Evolutionary conservation across 2,113 vertebrate genomes (phyloP).

Genomic region (Pomatorhinus ruficollis): DNA sequence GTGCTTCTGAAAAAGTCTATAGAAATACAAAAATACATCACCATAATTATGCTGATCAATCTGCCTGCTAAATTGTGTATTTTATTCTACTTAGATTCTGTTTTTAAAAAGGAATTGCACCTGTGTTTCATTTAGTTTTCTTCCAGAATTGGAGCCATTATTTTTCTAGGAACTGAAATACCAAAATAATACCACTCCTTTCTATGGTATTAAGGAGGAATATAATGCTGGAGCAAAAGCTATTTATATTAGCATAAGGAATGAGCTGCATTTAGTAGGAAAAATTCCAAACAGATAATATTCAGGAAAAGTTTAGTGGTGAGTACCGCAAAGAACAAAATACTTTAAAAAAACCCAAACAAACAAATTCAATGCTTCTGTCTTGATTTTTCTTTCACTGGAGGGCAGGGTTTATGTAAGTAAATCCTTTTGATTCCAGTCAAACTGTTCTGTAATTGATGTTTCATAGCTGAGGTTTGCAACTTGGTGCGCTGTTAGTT

Average conservation of each 20-base stretch:
- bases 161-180: constrained; percentile 1
- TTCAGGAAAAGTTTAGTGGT: background rate
- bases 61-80: background rate
- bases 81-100: background rate
- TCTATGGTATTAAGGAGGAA: background rate
- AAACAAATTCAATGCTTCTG: background rate
- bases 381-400: background rate
- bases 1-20: background rate
- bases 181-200: background rate
- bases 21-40: background rate
- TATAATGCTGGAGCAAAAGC: background rate
- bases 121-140: background rate
- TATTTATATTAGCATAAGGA: background rate
- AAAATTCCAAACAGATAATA: background rate
- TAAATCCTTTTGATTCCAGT: background rate
- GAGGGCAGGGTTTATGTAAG: background rate
- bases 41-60: background rate
- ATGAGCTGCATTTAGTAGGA: background rate
- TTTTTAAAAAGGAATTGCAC: background rate
- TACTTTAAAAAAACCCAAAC: background rate
- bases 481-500: background rate
- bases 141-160: background rate
- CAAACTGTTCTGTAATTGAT: background rate
- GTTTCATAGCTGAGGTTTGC: background rate
- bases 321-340: background rate